Evolutionary conservation across 2,888 invertebrate species (phyloP), one percentile per base, ranked within the genome.

Genomic region (Anagyrus pseudococci): DNA sequence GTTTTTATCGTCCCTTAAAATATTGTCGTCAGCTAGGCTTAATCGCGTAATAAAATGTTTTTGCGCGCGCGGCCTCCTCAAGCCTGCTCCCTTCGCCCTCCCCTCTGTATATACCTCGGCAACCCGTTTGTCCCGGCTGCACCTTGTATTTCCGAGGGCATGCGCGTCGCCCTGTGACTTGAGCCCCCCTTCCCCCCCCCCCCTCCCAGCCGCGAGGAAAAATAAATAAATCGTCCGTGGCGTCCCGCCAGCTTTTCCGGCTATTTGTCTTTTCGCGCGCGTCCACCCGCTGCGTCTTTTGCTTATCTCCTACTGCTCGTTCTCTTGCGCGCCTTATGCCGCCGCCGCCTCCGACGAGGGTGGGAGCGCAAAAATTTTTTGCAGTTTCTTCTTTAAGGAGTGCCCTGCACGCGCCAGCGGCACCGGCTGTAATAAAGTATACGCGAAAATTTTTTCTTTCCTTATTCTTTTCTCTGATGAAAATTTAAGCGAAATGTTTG

Each of bases 31-130:
- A 74, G 70, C 37, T 65, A 70, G 64, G 71, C 73, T 77, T 77
- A 77, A 78, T 78, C 75, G 74, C 71, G 73, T 75, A 77, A 77
- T 78, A 78, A 78, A 78, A 75, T 75, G 73, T 77, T 77, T 76
- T 76, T 75, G 71, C 70, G 67, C 72, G n/a, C n/a, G n/a, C n/a
- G n/a, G n/a, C n/a, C n/a, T n/a, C n/a, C n/a, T n/a, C n/a, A n/a
- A n/a, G n/a, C n/a, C n/a, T n/a, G n/a, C n/a, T 17, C 8, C 17
- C 26, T 17, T 44, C 46, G 19, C 8, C 15, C 44, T 7, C 29
- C 19, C 13, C 73, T 73, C 68, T 70, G 71, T 75, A 74, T 77
- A 77, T 77, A 76, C 77, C 74, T 69, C n/a, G n/a, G n/a, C n/a
- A n/a, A n/a, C n/a, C n/a, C n/a, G n/a, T n/a, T n/a, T n/a, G n/a